Conservation (phyloP, 2,797 vertebrate genomes). For the Rousettus madagascariensis region DNA sequence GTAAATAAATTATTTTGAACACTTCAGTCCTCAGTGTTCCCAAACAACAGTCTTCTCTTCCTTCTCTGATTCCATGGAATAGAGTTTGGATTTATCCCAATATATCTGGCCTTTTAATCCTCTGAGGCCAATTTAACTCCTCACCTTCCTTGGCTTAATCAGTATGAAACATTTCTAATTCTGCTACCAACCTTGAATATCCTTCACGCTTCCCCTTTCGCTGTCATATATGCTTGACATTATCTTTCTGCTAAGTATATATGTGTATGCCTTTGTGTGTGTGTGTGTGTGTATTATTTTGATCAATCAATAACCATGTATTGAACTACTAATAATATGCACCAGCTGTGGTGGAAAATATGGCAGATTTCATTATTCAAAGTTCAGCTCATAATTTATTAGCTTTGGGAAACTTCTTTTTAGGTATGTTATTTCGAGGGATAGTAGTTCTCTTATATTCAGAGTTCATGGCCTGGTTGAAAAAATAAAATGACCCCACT, state of each 20-base stretch:
- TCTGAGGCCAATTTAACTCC: constrained; percentile 37
- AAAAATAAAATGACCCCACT: neutral
- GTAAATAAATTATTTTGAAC: constrained; percentile 23
- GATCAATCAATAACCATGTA: neutral
- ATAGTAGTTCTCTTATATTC: neutral
- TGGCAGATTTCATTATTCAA: constrained; percentile 5
- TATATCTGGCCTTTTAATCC: constrained; percentile 47
- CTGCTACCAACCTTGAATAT: neutral
- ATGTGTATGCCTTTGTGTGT: neutral
- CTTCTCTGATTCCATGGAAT: neutral
- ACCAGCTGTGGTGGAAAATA: neutral
- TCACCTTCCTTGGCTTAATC: constrained; percentile 15
- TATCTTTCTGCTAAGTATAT: neutral
- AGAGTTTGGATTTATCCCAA: constrained; percentile 54
- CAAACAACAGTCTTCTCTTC: neutral
- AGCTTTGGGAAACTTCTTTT: neutral
- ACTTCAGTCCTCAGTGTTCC: neutral
- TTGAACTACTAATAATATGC: neutral
- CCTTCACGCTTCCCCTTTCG: neutral
- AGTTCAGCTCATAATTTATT: neutral
- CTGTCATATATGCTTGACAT: neutral
- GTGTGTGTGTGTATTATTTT: neutral
- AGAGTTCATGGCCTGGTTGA: neutral
- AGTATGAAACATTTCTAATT: neutral
- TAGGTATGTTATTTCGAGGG: neutral